Percentiles rank a stretch among this genome's conserved stretches.
These are phyloP conservation scores for Myotis planiceps DNA, from an alignment of 2,797 vertebrate species.

Conservation along the genomic window DNA sequence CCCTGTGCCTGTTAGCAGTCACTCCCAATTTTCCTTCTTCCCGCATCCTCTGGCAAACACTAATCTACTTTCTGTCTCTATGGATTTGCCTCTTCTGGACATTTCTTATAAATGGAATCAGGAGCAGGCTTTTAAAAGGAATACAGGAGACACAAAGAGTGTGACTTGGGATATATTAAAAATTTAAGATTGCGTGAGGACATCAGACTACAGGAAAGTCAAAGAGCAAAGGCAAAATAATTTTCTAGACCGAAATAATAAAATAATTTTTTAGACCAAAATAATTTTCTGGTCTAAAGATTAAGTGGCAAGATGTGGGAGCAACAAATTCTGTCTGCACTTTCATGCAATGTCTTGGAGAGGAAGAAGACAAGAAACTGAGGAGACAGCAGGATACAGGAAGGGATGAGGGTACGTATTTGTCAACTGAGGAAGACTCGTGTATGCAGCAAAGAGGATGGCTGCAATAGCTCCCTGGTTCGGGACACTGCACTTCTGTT, in stretches of 20 bases:
- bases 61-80: slow-evolving; percentile 27
- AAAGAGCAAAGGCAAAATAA: background rate
- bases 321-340: background rate
- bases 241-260: background rate
- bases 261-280: background rate
- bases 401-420: background rate
- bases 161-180: background rate
- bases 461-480: background rate
- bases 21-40: background rate
- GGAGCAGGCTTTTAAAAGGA: background rate
- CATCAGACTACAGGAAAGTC: background rate
- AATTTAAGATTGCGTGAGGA: background rate
- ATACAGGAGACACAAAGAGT: background rate
- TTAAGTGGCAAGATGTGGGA: background rate
- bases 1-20: background rate
- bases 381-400: background rate
- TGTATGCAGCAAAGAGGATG: background rate
- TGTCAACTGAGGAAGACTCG: background rate
- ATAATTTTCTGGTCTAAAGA: background rate
- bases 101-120: background rate
- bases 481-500: background rate
- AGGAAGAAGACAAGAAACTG: background rate
- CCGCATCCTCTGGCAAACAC: background rate
- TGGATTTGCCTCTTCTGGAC: slow-evolving; percentile 28
- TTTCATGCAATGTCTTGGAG: background rate